These are phyloP conservation scores for Argyrosomus regius DNA, from an alignment of 2,797 vertebrate genomes.

Conservation along the genomic window DNA sequence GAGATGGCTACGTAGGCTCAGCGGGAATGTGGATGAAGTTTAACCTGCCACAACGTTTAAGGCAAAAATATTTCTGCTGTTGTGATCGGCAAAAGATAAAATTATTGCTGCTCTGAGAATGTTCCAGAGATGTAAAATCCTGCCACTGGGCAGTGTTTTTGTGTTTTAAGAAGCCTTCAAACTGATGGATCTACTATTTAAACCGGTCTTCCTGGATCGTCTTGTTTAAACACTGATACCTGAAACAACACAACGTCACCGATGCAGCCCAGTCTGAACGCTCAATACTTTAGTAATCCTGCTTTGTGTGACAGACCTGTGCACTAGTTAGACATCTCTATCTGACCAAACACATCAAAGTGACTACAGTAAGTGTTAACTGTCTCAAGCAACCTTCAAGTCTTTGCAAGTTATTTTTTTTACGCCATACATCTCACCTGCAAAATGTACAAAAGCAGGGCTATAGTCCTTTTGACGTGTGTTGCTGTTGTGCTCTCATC, in stretches of 20 bases:
- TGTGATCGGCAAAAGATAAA: too few relatives aligned
- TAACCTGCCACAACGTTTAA: not conserved
- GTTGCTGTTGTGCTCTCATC: not conserved
- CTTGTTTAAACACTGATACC: not conserved
- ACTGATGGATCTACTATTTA: not conserved
- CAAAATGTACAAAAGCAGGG: not conserved
- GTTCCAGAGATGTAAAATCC: too few relatives aligned
- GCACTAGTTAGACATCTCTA: not conserved
- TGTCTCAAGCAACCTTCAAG: conserved; percentile 6
- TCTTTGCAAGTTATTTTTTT: conserved; percentile 26
- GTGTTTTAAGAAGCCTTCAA: not conserved
- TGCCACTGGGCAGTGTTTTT: not conserved
- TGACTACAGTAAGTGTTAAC: not conserved
- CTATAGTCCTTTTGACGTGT: not conserved
- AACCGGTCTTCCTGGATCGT: not conserved
- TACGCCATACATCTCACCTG: not conserved
- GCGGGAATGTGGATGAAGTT: not conserved
- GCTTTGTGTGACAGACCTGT: not conserved
- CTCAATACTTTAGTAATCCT: not conserved
- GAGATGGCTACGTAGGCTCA: not conserved
- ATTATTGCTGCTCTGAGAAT: not conserved
- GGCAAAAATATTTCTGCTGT: not conserved
- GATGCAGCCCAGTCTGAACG: not conserved
- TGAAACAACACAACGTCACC: not conserved
- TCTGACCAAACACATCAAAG: not conserved